Conservation (phyloP, 2,113 vertebrate genomes). For the Panthera uncia region DNA sequence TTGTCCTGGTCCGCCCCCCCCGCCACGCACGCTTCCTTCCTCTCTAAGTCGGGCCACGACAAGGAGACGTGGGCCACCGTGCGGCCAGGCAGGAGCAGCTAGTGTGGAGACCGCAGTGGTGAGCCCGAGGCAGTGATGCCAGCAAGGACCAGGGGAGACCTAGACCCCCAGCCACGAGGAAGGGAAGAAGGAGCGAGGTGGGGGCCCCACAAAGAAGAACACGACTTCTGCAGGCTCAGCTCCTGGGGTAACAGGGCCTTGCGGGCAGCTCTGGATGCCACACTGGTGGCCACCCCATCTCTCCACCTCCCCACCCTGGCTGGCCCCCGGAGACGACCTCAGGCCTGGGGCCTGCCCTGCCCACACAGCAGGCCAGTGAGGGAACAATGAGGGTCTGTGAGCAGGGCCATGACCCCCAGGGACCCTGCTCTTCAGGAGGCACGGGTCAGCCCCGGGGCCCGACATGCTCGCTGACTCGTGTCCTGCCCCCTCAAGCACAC, state of each 20-base stretch:
- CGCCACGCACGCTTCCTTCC: accelerated
- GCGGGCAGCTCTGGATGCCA: neutral
- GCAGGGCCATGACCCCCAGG: neutral
- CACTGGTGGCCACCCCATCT: neutral
- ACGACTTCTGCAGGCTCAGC: neutral
- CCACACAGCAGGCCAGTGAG: neutral
- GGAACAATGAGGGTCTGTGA: conserved; percentile 70
- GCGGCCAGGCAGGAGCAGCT: neutral
- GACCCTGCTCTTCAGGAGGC: neutral
- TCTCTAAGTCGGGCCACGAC: accelerated
- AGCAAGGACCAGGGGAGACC: neutral
- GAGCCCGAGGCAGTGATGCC: accelerated
- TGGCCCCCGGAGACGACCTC: neutral
- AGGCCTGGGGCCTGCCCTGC: neutral
- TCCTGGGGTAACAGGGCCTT: neutral
- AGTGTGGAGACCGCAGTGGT: accelerated
- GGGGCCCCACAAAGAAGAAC: neutral
- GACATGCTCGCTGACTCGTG: accelerated
- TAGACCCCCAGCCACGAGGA: neutral
- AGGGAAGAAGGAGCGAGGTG: neutral
- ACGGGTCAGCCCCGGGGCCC: too few relatives aligned
- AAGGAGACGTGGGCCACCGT: accelerated
- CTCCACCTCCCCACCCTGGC: too few relatives aligned
- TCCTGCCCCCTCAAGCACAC: accelerated
- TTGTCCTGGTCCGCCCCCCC: neutral